A percentile compares a stretch with the other conserved stretches of the same genome.
Conservation (phyloP, 2,113 vertebrate genomes). For the Apaloderma vittatum region DNA sequence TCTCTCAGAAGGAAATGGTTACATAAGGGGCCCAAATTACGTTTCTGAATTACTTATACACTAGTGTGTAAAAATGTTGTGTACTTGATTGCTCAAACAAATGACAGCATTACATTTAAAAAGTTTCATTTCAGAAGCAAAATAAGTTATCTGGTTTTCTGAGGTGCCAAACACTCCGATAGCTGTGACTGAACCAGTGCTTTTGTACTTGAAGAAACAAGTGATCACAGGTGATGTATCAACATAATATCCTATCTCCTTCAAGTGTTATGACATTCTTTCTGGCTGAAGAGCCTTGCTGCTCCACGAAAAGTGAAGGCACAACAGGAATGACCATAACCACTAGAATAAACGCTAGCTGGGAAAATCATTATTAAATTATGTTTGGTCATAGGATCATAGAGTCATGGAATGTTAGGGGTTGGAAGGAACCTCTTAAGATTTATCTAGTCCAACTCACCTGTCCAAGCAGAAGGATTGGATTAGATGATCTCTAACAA, state of each 20-base stretch:
- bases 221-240: background rate
- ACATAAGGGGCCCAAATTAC: background rate
- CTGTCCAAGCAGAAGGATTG: no score
- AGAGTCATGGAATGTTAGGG: no score
- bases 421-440: no score
- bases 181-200: background rate
- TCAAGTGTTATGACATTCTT: background rate
- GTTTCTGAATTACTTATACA: background rate
- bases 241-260: background rate
- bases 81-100: background rate
- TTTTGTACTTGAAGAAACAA: background rate
- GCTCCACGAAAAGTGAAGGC: background rate
- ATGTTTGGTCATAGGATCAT: background rate
- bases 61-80: background rate
- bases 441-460: no score
- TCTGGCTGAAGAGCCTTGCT: background rate
- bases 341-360: background rate
- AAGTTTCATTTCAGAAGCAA: background rate
- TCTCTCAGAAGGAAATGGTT: background rate
- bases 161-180: background rate
- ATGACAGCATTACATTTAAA: background rate
- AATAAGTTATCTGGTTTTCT: background rate
- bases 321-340: background rate
- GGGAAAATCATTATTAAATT: background rate
- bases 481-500: no score